Percentiles rank a stretch among this genome's conserved stretches.
Evolutionary conservation across 2,888 invertebrate genomes (phyloP).

Genomic region (Eupithecia inturbata): DNA sequence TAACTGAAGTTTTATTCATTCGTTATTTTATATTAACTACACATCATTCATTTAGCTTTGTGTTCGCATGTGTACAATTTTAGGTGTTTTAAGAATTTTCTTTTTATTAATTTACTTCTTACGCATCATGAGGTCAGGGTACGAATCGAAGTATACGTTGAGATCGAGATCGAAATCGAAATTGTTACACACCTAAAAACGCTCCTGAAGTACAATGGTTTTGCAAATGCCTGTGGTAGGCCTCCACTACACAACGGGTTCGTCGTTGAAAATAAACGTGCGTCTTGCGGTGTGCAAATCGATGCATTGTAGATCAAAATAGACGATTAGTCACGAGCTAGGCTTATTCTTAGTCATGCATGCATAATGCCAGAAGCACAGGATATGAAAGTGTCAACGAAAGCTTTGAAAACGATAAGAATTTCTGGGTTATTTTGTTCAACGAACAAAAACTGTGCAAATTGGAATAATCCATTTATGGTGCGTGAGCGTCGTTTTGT

Average conservation of each 20-base stretch:
- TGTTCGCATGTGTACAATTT: not conserved
- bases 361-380: constrained; percentile 24
- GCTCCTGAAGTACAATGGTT: not conserved
- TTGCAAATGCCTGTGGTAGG: not conserved
- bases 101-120: not conserved
- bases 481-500: not conserved
- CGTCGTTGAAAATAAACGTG: constrained; percentile 63
- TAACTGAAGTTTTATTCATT: not conserved
- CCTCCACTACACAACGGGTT: constrained; percentile 45
- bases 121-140: not conserved
- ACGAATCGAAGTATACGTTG: not conserved
- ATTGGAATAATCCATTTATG: constrained; percentile 8
- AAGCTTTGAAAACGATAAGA: constrained; percentile 1
- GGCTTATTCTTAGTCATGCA: constrained; percentile 47
- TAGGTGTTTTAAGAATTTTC: not conserved
- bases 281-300: constrained; percentile 57
- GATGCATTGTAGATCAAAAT: constrained; percentile 59
- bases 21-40: not conserved
- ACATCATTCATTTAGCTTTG: not conserved
- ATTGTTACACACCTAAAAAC: not conserved
- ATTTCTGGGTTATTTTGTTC: not conserved
- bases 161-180: too few species aligned
- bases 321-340: constrained; percentile 57
- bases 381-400: constrained; percentile 18
- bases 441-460: not conserved